These are phyloP conservation scores for Dendrocopos noguchii DNA, from an alignment of 2,113 vertebrate genomes.

Conservation along the genomic window DNA sequence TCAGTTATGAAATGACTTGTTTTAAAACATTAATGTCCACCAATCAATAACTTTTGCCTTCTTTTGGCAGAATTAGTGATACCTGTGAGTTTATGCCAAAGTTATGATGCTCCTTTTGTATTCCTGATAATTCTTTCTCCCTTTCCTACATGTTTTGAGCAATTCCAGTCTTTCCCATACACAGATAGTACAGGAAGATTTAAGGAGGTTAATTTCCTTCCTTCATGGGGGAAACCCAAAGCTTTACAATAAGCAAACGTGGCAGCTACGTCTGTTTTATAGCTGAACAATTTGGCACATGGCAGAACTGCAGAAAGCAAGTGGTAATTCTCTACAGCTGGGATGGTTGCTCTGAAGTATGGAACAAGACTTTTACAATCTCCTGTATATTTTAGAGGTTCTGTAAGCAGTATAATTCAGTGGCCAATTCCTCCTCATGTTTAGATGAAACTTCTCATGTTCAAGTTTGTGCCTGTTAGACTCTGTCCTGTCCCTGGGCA, in stretches of 20 bases:
- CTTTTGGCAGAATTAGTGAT: neutral
- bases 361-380: neutral
- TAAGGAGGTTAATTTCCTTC: neutral
- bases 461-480: no score
- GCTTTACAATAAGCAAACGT: neutral
- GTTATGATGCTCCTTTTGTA: neutral
- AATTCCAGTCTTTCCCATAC: neutral
- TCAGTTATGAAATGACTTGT: neutral
- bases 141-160: neutral
- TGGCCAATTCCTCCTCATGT: neutral
- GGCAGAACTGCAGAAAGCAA: neutral
- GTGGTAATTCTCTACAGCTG: neutral
- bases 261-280: no score
- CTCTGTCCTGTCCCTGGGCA: no score
- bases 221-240: neutral
- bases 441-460: no score
- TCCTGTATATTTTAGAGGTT: neutral
- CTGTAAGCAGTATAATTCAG: neutral
- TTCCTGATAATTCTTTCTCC: neutral
- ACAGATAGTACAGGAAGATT: neutral
- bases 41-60: neutral
- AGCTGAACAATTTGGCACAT: neutral
- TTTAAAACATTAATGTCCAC: neutral
- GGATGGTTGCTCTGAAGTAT: neutral
- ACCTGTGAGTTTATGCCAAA: neutral